Evolutionary conservation across 2,797 vertebrate genomes (phyloP), one percentile per base, ranked within the genome.

Genomic region (Falco columbarius): DNA sequence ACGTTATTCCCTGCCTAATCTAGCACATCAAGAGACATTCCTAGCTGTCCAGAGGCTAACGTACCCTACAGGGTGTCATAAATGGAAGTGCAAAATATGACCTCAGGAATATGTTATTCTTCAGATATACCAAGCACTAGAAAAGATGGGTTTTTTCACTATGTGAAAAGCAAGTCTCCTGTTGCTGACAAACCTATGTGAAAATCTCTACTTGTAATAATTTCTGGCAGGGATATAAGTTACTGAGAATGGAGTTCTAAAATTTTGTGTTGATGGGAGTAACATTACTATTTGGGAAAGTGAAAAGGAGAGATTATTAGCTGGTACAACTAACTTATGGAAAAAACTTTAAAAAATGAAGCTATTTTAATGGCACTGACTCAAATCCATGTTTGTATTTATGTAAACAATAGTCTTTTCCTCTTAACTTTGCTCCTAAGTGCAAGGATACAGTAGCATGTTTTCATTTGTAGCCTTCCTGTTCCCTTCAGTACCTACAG

Each of bases 321-420:
- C 95, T 97, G 79, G 96, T 95, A 90, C 21, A 20, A 97, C 90
- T 91, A 93, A 97, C 29, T 95, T 97, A 95, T 79, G 75, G 84
- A 81, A 89, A 88, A 94, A 92, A 29, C 90, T 96, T 93, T 93
- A 96, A 96, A 93, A 83, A 97, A 91, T 96, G 95, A 96, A 97
- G 89, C 73, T 97, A 96, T 96, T 97, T 97, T 97, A 97, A 97
- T 97, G 96, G 92, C 97, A 97, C 95, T 96, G 94, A 97, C 97
- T 90, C 91, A 97, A 97, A 96, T 95, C 82, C 97, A 92, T 93
- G 89, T 98, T 97, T 98, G 92, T 98, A 97, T 98, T 98, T 98
- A 97, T 97, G 96, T 97, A 97, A 97, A 97, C 92, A 95, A 77
- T 46, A 82, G 92, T 94, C 90, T 95, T 92, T 95, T 92, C 79